Conservation (phyloP, 2,888 invertebrate species). For the Amblyjoppa proteus region DNA sequence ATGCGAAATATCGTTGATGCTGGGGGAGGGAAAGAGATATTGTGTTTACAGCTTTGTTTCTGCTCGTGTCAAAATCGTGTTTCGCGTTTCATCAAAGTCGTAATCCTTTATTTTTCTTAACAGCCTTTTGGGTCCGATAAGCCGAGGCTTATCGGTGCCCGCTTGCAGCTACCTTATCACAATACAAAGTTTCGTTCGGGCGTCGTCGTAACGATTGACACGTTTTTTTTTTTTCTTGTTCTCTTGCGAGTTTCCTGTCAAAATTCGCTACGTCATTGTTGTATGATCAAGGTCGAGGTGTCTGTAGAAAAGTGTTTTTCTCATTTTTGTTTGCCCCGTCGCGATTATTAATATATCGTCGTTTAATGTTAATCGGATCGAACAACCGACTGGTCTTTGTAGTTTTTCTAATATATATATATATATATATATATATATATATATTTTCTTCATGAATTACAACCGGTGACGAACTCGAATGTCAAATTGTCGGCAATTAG, state of each 20-base stretch:
- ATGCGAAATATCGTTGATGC: conserved; percentile 8
- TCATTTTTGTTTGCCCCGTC: background rate
- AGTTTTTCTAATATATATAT: background rate
- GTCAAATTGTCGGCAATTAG: conserved; percentile 55
- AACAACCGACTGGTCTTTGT: background rate
- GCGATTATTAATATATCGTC: background rate
- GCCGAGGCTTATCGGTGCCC: background rate
- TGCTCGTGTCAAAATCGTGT: background rate
- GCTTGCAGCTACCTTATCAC: conserved; percentile 19
- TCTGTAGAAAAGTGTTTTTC: background rate
- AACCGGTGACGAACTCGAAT: conserved; percentile 5
- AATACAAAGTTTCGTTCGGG: conserved; percentile 27
- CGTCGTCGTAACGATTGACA: background rate
- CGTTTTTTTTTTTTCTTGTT: background rate
- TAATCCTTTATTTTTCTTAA: conserved; percentile 1
- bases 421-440: too few species aligned
- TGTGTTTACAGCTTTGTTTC: background rate
- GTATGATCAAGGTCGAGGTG: background rate
- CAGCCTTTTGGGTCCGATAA: background rate
- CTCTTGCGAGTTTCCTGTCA: background rate
- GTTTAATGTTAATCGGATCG: background rate
- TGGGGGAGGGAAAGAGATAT: background rate
- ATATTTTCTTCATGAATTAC: conserved; percentile 39
- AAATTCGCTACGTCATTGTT: background rate
- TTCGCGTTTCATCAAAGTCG: background rate